Percentiles rank a stretch among this genome's conserved stretches.
Conservation (phyloP, 2,888 invertebrate species). For the Drosophila recens region DNA sequence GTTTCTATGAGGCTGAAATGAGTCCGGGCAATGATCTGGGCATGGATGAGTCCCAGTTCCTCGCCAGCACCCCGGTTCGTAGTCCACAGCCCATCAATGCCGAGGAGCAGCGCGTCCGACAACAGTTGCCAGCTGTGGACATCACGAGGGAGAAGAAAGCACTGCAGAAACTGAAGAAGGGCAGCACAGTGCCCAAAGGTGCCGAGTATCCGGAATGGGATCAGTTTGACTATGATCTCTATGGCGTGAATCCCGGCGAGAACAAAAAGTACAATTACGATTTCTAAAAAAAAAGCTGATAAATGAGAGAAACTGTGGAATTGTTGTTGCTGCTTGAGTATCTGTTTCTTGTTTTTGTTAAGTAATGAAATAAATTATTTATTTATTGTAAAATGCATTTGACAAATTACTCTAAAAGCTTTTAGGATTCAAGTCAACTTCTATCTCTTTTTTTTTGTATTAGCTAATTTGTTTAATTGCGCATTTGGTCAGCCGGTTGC, state of each 20-base stretch:
- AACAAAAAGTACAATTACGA: constrained; percentile 65
- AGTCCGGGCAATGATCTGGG: constrained; percentile 65
- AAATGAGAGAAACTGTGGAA: constrained; percentile 16
- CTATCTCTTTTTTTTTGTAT: constrained; percentile 18
- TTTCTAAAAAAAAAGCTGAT: constrained; percentile 36
- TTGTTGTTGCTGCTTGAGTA: constrained; percentile 40
- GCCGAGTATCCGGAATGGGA: constrained; percentile 78
- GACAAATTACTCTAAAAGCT: constrained; percentile 33
- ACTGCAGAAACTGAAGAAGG: constrained; percentile 73
- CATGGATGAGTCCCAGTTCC: constrained; percentile 78
- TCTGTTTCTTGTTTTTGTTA: constrained; percentile 52
- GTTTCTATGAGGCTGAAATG: constrained; percentile 70
- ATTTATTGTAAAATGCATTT: constrained; percentile 68
- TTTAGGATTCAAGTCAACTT: constrained; percentile 18
- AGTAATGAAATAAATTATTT: constrained; percentile 76
- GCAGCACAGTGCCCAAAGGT: constrained; percentile 67
- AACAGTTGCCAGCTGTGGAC: constrained; percentile 67
- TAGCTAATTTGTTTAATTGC: constrained; percentile 62
- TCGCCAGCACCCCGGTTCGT: constrained; percentile 64
- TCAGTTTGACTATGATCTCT: constrained; percentile 83
- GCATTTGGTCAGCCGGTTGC: constrained; percentile 41
- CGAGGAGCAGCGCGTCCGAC: constrained; percentile 72
- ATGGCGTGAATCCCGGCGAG: constrained; percentile 75
- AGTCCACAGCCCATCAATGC: constrained; percentile 71
- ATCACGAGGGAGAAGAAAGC: constrained; percentile 64